Conservation (phyloP, 2,888 invertebrate species). For the Dinocampus coccinellae region DNA sequence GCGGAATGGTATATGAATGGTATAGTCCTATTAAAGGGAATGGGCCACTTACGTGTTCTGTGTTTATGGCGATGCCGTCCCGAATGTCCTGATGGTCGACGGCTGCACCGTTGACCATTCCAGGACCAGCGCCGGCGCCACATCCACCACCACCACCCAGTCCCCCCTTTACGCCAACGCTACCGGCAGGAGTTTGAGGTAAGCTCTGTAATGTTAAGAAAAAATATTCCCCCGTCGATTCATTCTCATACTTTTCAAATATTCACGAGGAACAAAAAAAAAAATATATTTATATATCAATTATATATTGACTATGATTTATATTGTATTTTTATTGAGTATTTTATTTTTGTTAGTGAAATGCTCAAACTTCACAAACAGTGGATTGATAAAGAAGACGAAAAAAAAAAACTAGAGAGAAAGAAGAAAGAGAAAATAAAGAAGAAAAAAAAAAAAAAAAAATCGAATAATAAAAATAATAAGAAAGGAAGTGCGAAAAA, state of each 20-base stretch:
- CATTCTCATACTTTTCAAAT: neutral
- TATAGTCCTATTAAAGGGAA: conserved; percentile 9
- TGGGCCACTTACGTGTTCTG: conserved; percentile 64
- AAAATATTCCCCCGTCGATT: conserved; percentile 15
- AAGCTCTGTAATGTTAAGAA: conserved; percentile 71
- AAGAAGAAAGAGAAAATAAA: conserved; percentile 12
- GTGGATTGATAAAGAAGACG: conserved; percentile 1
- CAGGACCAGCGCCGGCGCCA: conserved; percentile 51
- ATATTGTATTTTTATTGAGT: neutral
- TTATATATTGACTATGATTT: no score
- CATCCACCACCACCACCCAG: conserved; percentile 53
- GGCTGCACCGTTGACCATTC: conserved; percentile 64
- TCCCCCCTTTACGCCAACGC: conserved; percentile 62
- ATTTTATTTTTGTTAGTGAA: neutral
- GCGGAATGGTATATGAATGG: neutral
- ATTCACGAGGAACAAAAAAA: no score
- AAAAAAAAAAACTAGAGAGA: neutral
- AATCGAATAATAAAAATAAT: neutral
- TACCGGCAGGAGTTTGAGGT: conserved; percentile 73
- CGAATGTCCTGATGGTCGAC: conserved; percentile 64
- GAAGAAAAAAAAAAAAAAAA: neutral
- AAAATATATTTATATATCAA: no score
- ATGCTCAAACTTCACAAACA: neutral
- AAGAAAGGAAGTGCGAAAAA: neutral
- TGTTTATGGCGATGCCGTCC: conserved; percentile 62